Percentiles rank a stretch among this genome's conserved stretches.
Evolutionary conservation across 2,888 invertebrate species (phyloP).

Genomic region (Nephrotoma flavescens): DNA sequence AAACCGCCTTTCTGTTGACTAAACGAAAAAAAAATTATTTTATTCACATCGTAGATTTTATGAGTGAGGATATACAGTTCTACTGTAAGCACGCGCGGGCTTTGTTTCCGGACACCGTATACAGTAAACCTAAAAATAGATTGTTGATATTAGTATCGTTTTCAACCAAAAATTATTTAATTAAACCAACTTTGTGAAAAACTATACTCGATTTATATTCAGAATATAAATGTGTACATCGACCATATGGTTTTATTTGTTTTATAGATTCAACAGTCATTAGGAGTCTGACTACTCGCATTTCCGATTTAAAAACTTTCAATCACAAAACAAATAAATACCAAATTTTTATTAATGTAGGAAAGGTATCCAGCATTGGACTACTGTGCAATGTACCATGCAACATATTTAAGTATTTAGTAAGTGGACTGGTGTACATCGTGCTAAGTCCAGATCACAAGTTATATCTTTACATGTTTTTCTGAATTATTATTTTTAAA

Average conservation of each 20-base stretch:
- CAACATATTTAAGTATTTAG: too few relatives aligned
- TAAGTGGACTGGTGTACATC: too few relatives aligned
- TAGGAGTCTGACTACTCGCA: neutral
- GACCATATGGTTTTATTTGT: neutral
- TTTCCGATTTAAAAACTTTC: neutral
- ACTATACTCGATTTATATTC: neutral
- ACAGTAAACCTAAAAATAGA: neutral
- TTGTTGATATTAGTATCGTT: neutral
- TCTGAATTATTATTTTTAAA: too few relatives aligned
- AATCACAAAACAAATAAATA: too few relatives aligned
- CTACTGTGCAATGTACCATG: too few relatives aligned
- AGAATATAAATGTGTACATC: neutral
- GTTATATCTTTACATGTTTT: too few relatives aligned
- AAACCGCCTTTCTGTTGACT: neutral
- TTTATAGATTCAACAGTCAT: neutral
- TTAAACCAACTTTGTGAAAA: neutral
- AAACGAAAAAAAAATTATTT: neutral
- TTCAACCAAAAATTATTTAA: neutral
- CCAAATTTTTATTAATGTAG: too few relatives aligned
- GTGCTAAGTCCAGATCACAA: too few relatives aligned
- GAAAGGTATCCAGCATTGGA: too few relatives aligned
- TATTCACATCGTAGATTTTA: neutral
- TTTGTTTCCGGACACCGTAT: neutral
- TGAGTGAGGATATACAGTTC: neutral
- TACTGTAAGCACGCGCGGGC: neutral